Conservation (phyloP, 2,797 vertebrate genomes). For the Anguilla marmorata region DNA sequence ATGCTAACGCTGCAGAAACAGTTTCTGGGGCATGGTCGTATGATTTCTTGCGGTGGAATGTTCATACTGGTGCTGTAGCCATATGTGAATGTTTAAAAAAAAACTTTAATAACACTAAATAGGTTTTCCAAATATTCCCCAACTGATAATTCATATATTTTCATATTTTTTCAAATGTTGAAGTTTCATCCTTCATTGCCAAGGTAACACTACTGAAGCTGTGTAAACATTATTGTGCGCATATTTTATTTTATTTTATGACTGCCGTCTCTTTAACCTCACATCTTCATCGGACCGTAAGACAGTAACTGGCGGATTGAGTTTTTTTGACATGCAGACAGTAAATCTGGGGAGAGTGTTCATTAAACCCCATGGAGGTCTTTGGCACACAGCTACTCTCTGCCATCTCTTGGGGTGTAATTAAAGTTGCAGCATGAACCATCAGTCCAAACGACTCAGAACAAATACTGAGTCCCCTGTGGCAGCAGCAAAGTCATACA, state of each 20-base stretch:
- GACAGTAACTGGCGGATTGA: constrained; percentile 20
- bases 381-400: constrained; percentile 23
- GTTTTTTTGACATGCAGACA: constrained; percentile 24
- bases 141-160: not conserved
- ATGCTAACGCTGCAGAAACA: too few relatives aligned
- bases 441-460: constrained; percentile 35
- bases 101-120: not conserved
- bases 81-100: not conserved
- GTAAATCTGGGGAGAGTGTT: constrained; percentile 29
- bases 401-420: constrained; percentile 38
- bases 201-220: not conserved
- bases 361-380: constrained; percentile 27
- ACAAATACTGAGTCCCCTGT: constrained; percentile 33
- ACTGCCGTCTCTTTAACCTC: not conserved
- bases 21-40: too few relatives aligned
- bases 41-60: not conserved
- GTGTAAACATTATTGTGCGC: not conserved
- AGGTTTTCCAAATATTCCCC: not conserved
- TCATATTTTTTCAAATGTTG: not conserved
- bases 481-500: constrained; percentile 29
- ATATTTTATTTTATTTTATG: not conserved
- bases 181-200: not conserved
- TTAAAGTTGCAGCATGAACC: constrained; percentile 36
- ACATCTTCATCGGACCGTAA: constrained; percentile 16
- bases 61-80: not conserved